phyloP scores from a whole-genome alignment of 2,888 invertebrate species.

The Cosmorhoe ocellata region DNA sequence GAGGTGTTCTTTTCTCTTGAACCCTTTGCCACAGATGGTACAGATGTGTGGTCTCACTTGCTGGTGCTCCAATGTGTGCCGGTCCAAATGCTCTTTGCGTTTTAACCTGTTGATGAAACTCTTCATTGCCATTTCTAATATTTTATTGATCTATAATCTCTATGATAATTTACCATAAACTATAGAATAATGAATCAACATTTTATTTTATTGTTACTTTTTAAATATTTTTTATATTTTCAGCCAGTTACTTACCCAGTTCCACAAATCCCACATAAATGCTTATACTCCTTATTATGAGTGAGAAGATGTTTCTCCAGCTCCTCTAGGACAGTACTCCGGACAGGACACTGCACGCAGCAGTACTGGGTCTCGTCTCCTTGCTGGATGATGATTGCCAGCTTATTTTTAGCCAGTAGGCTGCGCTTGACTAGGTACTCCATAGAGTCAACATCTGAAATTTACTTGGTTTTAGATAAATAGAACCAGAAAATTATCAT shows the following conservation, averaged over 20 bases:
- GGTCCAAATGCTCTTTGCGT: constrained; percentile 88
- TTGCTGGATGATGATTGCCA: constrained; percentile 87
- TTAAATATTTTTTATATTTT: no score
- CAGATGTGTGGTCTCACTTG: constrained; percentile 89
- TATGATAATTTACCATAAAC: no score
- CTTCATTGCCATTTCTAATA: no score
- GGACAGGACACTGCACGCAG: constrained; percentile 90
- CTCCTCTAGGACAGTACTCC: constrained; percentile 87
- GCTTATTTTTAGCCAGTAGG: constrained; percentile 86
- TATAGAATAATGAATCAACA: no score
- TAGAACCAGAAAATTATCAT: no score
- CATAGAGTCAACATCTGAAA: constrained; percentile 38
- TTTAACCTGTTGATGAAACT: constrained; percentile 75
- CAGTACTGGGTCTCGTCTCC: constrained; percentile 85
- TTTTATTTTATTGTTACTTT: no score
- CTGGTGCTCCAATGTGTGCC: constrained; percentile 89
- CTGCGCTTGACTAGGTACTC: constrained; percentile 56
- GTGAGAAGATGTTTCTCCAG: constrained; percentile 88
- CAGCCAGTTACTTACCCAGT: constrained; percentile 29
- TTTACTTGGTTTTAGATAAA: not conserved
- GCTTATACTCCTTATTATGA: constrained; percentile 89
- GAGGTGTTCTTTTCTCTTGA: constrained; percentile 91
- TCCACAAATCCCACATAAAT: constrained; percentile 88
- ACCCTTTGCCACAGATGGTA: constrained; percentile 88
- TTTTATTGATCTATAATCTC: no score